phyloP scores from a whole-genome alignment of 2,113 vertebrate species.

The Vidua macroura region DNA sequence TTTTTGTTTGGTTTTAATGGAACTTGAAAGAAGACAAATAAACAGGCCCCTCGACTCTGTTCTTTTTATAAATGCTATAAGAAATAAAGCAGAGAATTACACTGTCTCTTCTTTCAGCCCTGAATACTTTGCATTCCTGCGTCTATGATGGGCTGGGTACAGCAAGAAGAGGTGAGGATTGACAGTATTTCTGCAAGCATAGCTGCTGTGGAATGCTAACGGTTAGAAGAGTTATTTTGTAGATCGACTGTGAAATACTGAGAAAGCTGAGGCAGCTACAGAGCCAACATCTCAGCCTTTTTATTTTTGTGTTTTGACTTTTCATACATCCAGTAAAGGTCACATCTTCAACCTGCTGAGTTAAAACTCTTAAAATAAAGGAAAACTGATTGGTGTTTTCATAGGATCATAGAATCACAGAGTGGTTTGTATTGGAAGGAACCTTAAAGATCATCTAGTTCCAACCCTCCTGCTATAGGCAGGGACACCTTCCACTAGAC shows the following conservation, averaged over 20 bases:
- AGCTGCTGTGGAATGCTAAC: neutral
- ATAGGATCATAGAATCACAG: neutral
- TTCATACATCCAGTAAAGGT: neutral
- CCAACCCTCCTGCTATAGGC: neutral
- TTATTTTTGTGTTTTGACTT: neutral
- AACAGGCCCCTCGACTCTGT: neutral
- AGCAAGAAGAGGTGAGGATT: neutral
- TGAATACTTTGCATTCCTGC: neutral
- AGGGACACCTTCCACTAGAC: neutral
- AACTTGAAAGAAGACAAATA: neutral
- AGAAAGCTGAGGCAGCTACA: neutral
- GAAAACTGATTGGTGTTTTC: neutral
- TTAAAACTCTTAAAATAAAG: neutral
- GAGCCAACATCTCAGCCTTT: neutral
- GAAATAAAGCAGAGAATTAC: neutral
- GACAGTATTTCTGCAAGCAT: neutral
- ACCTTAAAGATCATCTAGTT: neutral
- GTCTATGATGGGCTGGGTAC: neutral
- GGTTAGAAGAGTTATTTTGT: neutral
- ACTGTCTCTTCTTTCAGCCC: neutral
- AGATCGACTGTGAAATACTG: neutral
- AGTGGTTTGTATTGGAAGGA: neutral
- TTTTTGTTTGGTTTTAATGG: neutral
- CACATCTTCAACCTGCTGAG: neutral
- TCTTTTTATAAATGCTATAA: neutral